Evolutionary conservation across 2,888 invertebrate genomes (phyloP).

Genomic region (Ligdia adustata): DNA sequence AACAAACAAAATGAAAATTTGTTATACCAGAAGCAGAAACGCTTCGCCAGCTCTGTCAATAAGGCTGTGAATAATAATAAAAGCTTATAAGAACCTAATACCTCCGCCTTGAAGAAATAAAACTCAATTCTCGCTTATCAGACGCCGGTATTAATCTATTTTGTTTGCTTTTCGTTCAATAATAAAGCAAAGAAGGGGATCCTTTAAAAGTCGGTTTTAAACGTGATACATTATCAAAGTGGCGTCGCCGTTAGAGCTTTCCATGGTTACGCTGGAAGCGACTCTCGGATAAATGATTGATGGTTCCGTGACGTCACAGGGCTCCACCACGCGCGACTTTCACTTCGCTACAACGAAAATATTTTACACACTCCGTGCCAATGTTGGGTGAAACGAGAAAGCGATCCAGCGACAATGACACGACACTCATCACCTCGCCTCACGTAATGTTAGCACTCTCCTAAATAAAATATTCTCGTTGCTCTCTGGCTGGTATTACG

Average conservation of each 20-base stretch:
- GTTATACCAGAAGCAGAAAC: no score
- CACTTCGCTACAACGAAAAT: constrained; percentile 67
- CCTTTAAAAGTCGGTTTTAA: constrained; percentile 75
- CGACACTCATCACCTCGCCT: constrained; percentile 30
- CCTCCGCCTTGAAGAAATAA: constrained; percentile 50
- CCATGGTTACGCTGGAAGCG: constrained; percentile 68
- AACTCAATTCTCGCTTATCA: constrained; percentile 66
- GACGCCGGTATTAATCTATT: constrained; percentile 74
- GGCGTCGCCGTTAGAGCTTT: constrained; percentile 77
- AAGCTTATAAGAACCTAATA: constrained; percentile 5
- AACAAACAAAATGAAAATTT: no score
- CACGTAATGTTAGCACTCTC: constrained; percentile 27
- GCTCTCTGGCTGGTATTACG: constrained; percentile 20
- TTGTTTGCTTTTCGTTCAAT: constrained; percentile 64
- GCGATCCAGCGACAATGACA: constrained; percentile 42
- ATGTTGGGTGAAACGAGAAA: constrained; percentile 50
- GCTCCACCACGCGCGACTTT: constrained; percentile 68
- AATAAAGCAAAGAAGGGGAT: constrained; percentile 59
- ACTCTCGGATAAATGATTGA: constrained; percentile 79
- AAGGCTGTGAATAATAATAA: not conserved
- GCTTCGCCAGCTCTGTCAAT: no score
- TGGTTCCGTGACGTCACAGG: constrained; percentile 57
- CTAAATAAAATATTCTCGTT: constrained; percentile 32
- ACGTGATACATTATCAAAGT: constrained; percentile 77
- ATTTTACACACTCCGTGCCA: constrained; percentile 59